These are phyloP conservation scores for Thumatha senex DNA, from an alignment of 2,888 invertebrate species.

Conservation along the genomic window DNA sequence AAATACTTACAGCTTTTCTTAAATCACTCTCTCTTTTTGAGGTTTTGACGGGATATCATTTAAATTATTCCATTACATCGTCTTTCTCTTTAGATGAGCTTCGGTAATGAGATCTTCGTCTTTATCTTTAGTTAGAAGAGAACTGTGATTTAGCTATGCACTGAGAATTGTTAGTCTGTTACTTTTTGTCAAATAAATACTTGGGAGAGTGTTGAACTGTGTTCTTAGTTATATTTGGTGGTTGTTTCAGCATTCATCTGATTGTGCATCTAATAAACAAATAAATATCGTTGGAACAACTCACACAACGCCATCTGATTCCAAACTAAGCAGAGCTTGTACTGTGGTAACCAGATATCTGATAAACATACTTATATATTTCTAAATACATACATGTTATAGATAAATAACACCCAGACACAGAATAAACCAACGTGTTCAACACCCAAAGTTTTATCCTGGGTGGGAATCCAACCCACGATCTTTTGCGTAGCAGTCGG, in stretches of 20 bases:
- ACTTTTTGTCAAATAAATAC: constrained; percentile 4
- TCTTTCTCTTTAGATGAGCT: constrained; percentile 35
- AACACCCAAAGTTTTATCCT: too few relatives aligned
- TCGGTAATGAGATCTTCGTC: constrained; percentile 28
- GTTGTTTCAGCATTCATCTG: constrained; percentile 1
- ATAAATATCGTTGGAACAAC: too few relatives aligned
- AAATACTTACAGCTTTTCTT: constrained; percentile 62
- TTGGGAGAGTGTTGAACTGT: constrained; percentile 7
- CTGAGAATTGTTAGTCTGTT: constrained; percentile 7
- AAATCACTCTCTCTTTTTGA: constrained; percentile 54
- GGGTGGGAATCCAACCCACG: too few relatives aligned
- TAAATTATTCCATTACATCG: constrained; percentile 67
- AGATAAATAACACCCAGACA: too few relatives aligned
- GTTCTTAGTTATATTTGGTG: background rate
- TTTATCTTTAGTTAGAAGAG: constrained; percentile 28
- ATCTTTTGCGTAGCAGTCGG: too few relatives aligned
- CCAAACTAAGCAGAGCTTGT: too few relatives aligned
- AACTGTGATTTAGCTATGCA: constrained; percentile 3
- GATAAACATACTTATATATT: too few relatives aligned
- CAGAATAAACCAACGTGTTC: too few relatives aligned
- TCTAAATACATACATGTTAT: too few relatives aligned
- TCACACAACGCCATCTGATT: too few relatives aligned
- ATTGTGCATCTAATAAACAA: too few relatives aligned
- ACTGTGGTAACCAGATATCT: too few relatives aligned
- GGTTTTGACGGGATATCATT: constrained; percentile 63